Evolutionary conservation across 2,888 invertebrate genomes (phyloP).

Genomic region (Sympetrum striolatum): DNA sequence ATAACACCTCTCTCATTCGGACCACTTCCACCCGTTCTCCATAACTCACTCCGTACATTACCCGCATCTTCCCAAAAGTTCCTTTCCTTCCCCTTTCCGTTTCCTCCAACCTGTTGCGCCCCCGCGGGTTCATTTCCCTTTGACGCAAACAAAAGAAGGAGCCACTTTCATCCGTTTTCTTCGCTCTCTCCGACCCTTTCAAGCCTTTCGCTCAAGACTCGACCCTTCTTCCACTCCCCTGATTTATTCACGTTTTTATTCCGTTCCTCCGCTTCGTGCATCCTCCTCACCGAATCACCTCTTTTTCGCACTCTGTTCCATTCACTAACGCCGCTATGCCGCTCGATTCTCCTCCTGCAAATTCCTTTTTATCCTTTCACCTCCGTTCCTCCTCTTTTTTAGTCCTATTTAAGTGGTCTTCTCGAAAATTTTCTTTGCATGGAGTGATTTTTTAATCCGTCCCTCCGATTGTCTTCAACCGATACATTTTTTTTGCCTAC

Average conservation of each 20-base stretch:
- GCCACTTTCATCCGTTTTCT: not conserved
- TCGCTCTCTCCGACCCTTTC: not conserved
- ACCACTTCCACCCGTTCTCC: not conserved
- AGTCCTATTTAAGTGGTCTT: not conserved
- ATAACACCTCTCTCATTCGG: not conserved
- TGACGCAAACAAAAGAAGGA: not conserved
- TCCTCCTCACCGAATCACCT: not conserved
- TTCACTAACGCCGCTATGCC: not conserved
- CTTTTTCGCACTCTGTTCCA: not conserved
- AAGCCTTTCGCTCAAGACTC: no score
- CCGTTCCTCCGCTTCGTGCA: not conserved
- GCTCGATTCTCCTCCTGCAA: not conserved
- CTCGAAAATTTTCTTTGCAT: no score
- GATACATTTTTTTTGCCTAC: no score
- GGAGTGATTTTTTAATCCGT: no score
- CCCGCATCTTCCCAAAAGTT: not conserved
- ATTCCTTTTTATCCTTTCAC: not conserved
- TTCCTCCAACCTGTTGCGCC: not conserved
- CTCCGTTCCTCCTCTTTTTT: not conserved
- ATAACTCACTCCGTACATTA: not conserved
- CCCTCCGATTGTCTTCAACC: no score
- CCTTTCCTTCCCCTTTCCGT: not conserved
- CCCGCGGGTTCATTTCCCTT: not conserved
- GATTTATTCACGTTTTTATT: no score
- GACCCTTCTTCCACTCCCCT: no score